Evolutionary conservation across 2,113 vertebrate species (phyloP).

Genomic region (Tragelaphus scriptus): DNA sequence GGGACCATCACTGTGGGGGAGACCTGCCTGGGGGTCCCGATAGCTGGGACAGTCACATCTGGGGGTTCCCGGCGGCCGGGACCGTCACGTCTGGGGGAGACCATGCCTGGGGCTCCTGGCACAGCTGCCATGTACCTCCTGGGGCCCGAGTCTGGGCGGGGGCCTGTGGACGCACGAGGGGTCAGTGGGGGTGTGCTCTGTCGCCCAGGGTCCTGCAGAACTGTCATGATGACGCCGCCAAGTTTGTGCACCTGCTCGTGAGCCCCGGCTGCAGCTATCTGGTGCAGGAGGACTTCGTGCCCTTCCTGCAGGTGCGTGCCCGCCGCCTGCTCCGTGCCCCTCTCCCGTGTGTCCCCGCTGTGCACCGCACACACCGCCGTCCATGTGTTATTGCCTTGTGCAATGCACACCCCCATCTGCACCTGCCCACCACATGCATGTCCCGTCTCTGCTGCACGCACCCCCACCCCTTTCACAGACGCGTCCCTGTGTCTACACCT

Average conservation of each 20-base stretch:
- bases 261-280: constrained; percentile 93
- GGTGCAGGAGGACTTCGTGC: constrained; percentile 97
- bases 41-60: accelerated
- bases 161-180: accelerated
- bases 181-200: accelerated
- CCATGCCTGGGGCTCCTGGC: not conserved
- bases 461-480: accelerated
- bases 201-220: constrained; percentile 87
- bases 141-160: not conserved
- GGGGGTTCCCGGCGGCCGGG: not conserved
- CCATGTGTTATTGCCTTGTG: accelerated
- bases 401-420: accelerated
- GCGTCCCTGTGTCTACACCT: accelerated
- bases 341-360: not conserved
- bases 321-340: accelerated
- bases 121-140: not conserved
- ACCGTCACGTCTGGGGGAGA: accelerated
- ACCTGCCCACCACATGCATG: not conserved
- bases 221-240: constrained; percentile 93
- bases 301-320: constrained; percentile 91
- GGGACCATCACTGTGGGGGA: not conserved
- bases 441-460: accelerated
- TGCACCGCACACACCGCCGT: accelerated
- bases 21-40: not conserved
- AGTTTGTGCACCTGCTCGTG: constrained; percentile 94